Conservation (phyloP, 1,140 invertebrate genomes). For the Drosophila funebris region DNA sequence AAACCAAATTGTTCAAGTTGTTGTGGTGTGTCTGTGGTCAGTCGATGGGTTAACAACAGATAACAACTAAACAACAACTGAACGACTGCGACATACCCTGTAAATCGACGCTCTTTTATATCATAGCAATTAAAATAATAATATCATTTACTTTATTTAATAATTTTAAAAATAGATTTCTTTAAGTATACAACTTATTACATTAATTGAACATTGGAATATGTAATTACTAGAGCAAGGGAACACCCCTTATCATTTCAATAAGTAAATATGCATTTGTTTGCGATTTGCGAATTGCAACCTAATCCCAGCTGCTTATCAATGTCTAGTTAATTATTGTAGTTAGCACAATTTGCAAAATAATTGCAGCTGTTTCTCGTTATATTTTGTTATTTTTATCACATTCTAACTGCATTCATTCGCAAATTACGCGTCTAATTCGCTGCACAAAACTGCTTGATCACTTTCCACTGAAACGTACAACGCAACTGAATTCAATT, state of each 20-base stretch:
- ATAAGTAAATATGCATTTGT: not conserved
- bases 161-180: too few species aligned
- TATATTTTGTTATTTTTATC: not conserved
- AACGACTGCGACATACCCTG: too few species aligned
- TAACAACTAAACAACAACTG: too few species aligned
- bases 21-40: too few species aligned
- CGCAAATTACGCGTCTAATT: not conserved
- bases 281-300: not conserved
- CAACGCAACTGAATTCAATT: constrained; percentile 52
- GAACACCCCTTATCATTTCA: not conserved
- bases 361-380: not conserved
- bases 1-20: not conserved
- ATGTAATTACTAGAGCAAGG: not conserved
- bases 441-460: constrained; percentile 1
- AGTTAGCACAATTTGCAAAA: not conserved
- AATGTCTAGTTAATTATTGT: not conserved
- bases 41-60: too few species aligned
- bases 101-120: too few species aligned
- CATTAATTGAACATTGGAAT: too few species aligned
- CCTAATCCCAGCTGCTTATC: constrained; percentile 60
- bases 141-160: too few species aligned
- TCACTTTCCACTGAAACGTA: constrained; percentile 38
- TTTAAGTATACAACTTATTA: too few species aligned
- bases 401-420: not conserved
- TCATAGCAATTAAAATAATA: too few species aligned